phyloP scores from a whole-genome alignment of 37 sponge, comb jelly and placozoan genomes.

The Spongilla lacustris region DNA sequence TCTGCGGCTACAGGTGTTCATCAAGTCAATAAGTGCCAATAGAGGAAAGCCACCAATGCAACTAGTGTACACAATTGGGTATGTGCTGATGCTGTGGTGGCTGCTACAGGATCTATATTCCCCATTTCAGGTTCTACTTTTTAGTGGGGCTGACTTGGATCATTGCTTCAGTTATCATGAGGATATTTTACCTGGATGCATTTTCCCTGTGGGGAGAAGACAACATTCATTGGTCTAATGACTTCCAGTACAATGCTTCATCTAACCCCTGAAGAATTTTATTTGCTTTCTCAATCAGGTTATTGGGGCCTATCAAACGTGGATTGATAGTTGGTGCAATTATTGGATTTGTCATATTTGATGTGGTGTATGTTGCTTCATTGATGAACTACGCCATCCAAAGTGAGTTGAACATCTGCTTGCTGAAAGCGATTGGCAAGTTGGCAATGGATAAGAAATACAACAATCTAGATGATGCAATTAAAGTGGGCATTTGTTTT shows the following conservation, averaged over 20 bases:
- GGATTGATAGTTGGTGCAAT: conserved; percentile 29
- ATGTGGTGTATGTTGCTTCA: conserved; percentile 64
- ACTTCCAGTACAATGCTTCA: too few species aligned
- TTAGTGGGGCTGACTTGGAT: conserved; percentile 34
- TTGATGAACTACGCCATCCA: conserved; percentile 72
- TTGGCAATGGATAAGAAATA: conserved; percentile 44
- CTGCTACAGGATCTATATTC: not conserved
- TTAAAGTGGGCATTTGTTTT: conserved; percentile 30
- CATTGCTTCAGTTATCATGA: conserved; percentile 38
- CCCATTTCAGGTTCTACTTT: conserved; percentile 20
- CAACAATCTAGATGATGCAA: conserved; percentile 29
- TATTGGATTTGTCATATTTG: conserved; percentile 66
- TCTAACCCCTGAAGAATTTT: too few species aligned
- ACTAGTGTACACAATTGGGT: conserved; percentile 4
- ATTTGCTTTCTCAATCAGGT: too few species aligned
- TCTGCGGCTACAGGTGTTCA: conserved; percentile 7
- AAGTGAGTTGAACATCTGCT: conserved; percentile 65
- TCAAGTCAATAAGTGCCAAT: not conserved
- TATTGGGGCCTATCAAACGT: conserved; percentile 6
- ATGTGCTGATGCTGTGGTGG: not conserved
- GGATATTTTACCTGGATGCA: conserved; percentile 25
- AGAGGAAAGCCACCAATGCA: not conserved
- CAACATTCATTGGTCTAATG: conserved; percentile 6
- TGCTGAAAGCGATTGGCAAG: conserved; percentile 39
- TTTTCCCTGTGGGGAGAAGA: conserved; percentile 4